Base-by-base conservation (phyloP, 2,797 vertebrate genomes). In the Antennarius maculatus region DNA sequence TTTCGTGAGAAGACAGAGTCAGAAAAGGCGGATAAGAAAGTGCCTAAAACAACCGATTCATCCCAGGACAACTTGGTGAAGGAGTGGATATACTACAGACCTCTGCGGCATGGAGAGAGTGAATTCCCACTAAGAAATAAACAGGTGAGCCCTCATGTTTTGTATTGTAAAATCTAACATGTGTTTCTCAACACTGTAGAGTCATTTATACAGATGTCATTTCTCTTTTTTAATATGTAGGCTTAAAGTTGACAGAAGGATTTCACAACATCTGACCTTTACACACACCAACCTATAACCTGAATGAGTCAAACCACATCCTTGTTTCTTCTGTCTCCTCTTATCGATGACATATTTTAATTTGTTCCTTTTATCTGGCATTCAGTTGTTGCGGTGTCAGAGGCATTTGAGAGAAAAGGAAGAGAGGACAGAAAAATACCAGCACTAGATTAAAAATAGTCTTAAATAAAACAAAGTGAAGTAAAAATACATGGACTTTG, bases 71-170 rank as follows among this genome's bases (percentile, higher is more conserved):
- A 61, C 74, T 7, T 96, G 56, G 86, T 93, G 13, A 91, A 83
- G 67, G 92, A 94, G 43, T 97, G 97, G 97, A 90, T 98, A 72
- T 98, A 97, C 85, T 93, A 96, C 83, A 94, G 92, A 81, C 39
- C 51, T 5, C 74, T 94, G 34, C 92, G 90, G 78, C 82, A 65
- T 1, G 92, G 91, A 9, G 95, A 96, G 82, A 85, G 86, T 0
- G 95, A 96, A 55, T 92, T 88, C 49, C 66, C 80, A 31, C 66
- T 95, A 51, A 92, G 97, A 64, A 95, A 94, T 54, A 83, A 91
- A 68, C 97, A 99, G 95, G 97, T 98, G 86, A 29, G 8, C 2
- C 1, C 42, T 55, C 18, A 3, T 0, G 7, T 18, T 6, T 16
- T 42, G 23, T 1, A 2, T 14, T 34, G 3, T 16, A 5, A 17